Conservation (phyloP, 2,888 invertebrate genomes). For the Eledona agricola region DNA sequence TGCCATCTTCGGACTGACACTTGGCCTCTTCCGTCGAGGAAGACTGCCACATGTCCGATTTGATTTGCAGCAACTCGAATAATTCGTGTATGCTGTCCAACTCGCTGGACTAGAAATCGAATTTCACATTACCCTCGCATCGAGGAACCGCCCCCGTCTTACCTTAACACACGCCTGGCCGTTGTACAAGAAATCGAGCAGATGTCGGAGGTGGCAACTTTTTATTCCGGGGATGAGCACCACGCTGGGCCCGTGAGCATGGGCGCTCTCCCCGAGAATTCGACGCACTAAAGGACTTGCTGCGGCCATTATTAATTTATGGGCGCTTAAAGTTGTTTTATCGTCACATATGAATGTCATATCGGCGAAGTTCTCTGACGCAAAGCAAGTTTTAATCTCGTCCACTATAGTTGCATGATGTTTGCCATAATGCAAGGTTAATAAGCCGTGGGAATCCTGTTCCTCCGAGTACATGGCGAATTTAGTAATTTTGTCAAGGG, state of each 20-base stretch:
- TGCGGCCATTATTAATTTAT: constrained; percentile 86
- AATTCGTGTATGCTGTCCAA: constrained; percentile 84
- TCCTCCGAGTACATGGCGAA: constrained; percentile 67
- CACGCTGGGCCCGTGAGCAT: constrained; percentile 76
- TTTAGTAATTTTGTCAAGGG: constrained; percentile 53
- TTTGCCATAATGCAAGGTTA: constrained; percentile 93
- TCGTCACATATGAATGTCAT: constrained; percentile 87
- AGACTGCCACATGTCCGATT: constrained; percentile 79
- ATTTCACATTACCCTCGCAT: constrained; percentile 47
- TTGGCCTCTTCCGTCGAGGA: constrained; percentile 56
- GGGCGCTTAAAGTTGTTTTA: constrained; percentile 81
- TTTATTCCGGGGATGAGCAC: constrained; percentile 87
- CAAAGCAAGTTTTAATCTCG: constrained; percentile 89
- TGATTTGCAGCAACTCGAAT: constrained; percentile 84
- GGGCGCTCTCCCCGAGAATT: constrained; percentile 76
- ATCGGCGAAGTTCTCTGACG: constrained; percentile 86
- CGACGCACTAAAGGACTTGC: constrained; percentile 86
- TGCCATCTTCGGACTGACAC: constrained; percentile 54
- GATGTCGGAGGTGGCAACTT: constrained; percentile 80
- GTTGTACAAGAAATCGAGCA: constrained; percentile 85
- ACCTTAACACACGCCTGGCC: constrained; percentile 86
- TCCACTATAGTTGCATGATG: constrained; percentile 92
- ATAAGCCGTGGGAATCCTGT: constrained; percentile 72
- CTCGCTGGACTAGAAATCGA: constrained; percentile 73
- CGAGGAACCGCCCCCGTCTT: constrained; percentile 39